Conservation (phyloP, 2,888 invertebrate genomes). For the Plebejus anna region DNA sequence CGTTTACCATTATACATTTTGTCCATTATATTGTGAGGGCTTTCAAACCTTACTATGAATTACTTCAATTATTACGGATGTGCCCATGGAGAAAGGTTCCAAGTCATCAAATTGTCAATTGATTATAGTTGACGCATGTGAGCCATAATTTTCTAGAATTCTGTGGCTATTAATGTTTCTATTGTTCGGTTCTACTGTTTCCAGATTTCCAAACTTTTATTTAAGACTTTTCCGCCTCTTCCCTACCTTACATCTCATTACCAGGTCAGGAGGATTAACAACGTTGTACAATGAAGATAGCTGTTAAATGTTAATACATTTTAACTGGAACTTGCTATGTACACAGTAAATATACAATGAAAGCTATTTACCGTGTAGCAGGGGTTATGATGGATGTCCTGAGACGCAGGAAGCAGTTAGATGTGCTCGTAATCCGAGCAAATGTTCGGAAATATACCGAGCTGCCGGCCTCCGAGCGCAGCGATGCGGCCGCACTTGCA, state of each 20-base stretch:
- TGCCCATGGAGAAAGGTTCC: not conserved
- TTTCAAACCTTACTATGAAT: slow-evolving; percentile 6
- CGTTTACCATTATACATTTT: slow-evolving; percentile 38
- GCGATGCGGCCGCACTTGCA: slow-evolving; percentile 23
- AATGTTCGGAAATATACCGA: slow-evolving; percentile 34
- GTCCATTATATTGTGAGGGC: slow-evolving; percentile 33
- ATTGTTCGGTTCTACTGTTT: too few relatives aligned
- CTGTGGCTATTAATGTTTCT: too few relatives aligned
- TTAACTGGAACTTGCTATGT: not conserved
- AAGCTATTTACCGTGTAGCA: slow-evolving; percentile 11
- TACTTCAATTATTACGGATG: not conserved
- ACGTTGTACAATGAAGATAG: not conserved
- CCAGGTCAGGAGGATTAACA: not conserved
- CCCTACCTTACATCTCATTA: too few relatives aligned
- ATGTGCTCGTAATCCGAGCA: slow-evolving; percentile 37
- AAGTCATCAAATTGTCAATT: too few relatives aligned
- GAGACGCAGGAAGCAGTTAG: slow-evolving; percentile 34
- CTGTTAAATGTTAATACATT: not conserved
- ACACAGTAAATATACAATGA: slow-evolving; percentile 14
- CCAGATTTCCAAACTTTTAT: too few relatives aligned
- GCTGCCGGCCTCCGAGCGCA: slow-evolving; percentile 28
- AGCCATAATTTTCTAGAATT: too few relatives aligned
- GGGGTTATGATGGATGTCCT: slow-evolving; percentile 31
- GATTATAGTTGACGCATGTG: too few relatives aligned
- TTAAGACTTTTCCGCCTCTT: too few relatives aligned